Percentiles rank a stretch among this genome's conserved stretches.
These are phyloP conservation scores for Branchinecta lynchi DNA, from an alignment of 1,140 invertebrate genomes.

Conservation along the genomic window DNA sequence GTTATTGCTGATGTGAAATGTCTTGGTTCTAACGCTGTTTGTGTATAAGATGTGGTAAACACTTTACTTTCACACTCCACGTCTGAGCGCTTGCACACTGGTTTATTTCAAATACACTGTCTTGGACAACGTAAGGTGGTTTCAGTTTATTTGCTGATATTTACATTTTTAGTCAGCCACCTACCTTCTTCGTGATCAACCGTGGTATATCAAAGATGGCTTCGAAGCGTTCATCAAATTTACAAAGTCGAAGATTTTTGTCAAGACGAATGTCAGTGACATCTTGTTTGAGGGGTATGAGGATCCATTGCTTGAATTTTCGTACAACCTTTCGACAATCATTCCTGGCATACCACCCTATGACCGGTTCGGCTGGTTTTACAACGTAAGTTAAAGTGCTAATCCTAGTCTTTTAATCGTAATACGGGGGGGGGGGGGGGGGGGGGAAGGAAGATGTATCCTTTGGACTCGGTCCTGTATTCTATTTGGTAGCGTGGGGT, in stretches of 20 bases:
- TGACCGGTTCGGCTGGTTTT: conserved; percentile 65
- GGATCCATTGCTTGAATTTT: conserved; percentile 48
- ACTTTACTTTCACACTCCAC: too few relatives aligned
- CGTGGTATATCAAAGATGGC: conserved; percentile 29
- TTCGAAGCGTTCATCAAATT: conserved; percentile 20
- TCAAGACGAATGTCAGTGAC: conserved; percentile 48
- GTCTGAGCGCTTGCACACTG: too few relatives aligned
- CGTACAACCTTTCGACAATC: conserved; percentile 38
- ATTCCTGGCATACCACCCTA: conserved; percentile 38
- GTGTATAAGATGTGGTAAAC: too few relatives aligned
- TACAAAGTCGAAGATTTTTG: conserved; percentile 38
- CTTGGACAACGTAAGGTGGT: too few relatives aligned
- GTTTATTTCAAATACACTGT: too few relatives aligned
- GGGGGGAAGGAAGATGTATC: neutral
- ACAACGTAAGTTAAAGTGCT: conserved; percentile 41
- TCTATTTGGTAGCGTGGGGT: too few relatives aligned
- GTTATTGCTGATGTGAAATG: too few relatives aligned
- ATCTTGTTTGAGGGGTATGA: conserved; percentile 61
- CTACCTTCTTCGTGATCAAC: conserved; percentile 37
- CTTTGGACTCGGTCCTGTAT: too few relatives aligned
- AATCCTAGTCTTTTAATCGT: too few relatives aligned
- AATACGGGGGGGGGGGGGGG: neutral
- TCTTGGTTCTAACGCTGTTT: too few relatives aligned
- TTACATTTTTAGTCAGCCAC: conserved; percentile 40
- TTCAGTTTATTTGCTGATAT: too few relatives aligned